These are phyloP conservation scores for Edolisoma coerulescens DNA, from an alignment of 2,113 vertebrate genomes.

Conservation along the genomic window DNA sequence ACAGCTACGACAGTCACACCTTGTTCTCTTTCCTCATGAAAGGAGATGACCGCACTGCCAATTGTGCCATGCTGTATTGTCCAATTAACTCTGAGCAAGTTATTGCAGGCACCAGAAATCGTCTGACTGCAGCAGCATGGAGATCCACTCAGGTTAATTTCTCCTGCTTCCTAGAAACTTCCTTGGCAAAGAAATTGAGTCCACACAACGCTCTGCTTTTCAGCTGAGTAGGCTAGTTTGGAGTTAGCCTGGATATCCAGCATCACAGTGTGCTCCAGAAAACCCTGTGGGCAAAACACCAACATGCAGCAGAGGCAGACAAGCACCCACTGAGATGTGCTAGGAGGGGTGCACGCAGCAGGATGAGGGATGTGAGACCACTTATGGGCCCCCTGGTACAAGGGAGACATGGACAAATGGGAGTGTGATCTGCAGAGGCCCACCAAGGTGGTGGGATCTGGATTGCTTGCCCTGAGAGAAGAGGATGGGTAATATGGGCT, in stretches of 20 bases:
- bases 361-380: rapidly evolving
- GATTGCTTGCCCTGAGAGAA: background rate
- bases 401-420: background rate
- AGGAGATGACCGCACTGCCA: background rate
- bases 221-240: background rate
- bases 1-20: background rate
- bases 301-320: background rate
- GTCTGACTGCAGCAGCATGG: background rate
- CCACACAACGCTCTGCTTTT: background rate
- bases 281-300: background rate
- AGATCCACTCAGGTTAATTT: background rate
- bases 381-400: too few species aligned
- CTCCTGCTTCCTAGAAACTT: background rate
- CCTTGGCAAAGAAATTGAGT: background rate
- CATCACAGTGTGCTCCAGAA: background rate
- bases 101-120: background rate
- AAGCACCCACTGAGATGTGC: background rate
- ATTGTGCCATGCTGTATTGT: background rate
- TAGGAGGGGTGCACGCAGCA: background rate
- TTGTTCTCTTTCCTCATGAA: background rate
- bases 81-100: background rate
- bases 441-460: background rate
- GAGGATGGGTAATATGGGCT: background rate
- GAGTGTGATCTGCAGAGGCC: background rate
- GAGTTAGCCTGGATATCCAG: background rate